phyloP scores from a whole-genome alignment of 2,888 invertebrate species.

The Pogonocherus hispidulus region DNA sequence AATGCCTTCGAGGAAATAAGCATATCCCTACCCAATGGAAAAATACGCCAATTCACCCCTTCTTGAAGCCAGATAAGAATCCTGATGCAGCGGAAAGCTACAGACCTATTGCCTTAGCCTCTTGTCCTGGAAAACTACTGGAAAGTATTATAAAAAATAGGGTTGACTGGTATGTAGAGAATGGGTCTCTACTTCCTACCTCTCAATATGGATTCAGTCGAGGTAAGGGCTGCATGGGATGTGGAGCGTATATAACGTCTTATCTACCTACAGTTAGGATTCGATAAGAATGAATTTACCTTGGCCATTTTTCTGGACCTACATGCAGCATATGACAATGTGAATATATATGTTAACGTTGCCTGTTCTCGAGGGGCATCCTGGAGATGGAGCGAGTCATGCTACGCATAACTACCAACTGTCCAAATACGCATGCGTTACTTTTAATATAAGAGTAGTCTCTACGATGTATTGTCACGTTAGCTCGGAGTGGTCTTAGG shows the following conservation, averaged over 20 bases:
- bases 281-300: no score
- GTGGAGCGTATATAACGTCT: no score
- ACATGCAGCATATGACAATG: conserved; percentile 28
- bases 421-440: no score
- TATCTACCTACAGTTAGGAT: no score
- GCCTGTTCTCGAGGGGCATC: no score
- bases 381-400: no score
- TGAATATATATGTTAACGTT: no score
- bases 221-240: background rate
- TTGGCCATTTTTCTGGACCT: conserved; percentile 15
- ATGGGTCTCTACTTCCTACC: background rate
- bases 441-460: no score
- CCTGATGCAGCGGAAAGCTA: background rate
- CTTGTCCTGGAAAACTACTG: conserved; percentile 9
- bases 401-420: no score
- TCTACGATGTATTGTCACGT: no score
- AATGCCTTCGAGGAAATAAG: no score
- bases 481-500: no score
- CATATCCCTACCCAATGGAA: conserved; percentile 12
- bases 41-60: background rate
- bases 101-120: conserved; percentile 29
- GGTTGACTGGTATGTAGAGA: background rate
- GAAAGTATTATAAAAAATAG: background rate
- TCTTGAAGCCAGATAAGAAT: conserved; percentile 19
- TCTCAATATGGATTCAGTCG: background rate